phyloP scores from a whole-genome alignment of 2,888 invertebrate species.

The Chirona hameri region DNA sequence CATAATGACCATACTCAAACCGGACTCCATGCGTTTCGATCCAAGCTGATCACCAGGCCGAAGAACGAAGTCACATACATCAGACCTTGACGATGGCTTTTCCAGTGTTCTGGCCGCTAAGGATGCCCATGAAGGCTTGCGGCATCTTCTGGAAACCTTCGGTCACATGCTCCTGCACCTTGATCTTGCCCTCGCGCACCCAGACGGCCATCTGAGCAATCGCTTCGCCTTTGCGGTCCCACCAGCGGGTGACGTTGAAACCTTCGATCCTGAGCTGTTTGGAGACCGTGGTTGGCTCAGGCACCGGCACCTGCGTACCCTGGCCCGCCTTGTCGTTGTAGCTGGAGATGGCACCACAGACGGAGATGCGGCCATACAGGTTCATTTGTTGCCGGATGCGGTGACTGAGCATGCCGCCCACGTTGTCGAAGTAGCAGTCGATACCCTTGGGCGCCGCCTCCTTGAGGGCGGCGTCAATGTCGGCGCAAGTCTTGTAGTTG shows the following conservation, averaged over 20 bases:
- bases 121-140: constrained; percentile 61
- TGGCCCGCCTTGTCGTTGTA: constrained; percentile 55
- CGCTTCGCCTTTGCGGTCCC: constrained; percentile 54
- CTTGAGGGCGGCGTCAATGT: constrained; percentile 54
- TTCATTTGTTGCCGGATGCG: constrained; percentile 52
- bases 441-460: constrained; percentile 1
- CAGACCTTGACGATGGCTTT: constrained; percentile 62
- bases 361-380: constrained; percentile 57
- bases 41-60: no score
- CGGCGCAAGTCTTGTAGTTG: constrained; percentile 63
- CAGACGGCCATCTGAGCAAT: constrained; percentile 59
- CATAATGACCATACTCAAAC: no score
- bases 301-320: neutral
- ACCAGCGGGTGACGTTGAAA: constrained; percentile 58
- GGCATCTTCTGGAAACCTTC: constrained; percentile 71
- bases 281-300: constrained; percentile 34
- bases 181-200: constrained; percentile 62
- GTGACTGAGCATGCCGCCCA: constrained; percentile 11
- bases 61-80: no score
- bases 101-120: constrained; percentile 63
- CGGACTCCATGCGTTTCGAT: no score
- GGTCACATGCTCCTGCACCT: constrained; percentile 64
- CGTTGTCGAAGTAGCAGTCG: constrained; percentile 29
- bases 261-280: constrained; percentile 63
- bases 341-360: constrained; percentile 62